A percentile compares a stretch with the other conserved stretches of the same genome.
Evolutionary conservation across 2,113 vertebrate species (phyloP).

Genomic region (Syrmaticus mikado): DNA sequence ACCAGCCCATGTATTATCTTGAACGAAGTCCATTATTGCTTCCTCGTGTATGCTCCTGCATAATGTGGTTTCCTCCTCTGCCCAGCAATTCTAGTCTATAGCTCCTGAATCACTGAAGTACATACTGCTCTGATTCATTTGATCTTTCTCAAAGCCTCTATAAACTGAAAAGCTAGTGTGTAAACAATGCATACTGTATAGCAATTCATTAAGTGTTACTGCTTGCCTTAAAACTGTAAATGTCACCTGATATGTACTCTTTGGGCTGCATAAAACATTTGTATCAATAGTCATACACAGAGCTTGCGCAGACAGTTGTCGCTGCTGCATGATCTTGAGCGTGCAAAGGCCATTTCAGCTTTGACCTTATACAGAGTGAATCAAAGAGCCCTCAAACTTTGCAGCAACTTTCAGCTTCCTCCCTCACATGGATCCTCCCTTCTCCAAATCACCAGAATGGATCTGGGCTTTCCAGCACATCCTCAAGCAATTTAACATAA

Average conservation of each 20-base stretch:
- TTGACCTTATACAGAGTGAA: neutral
- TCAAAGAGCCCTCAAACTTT: neutral
- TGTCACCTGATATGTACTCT: neutral
- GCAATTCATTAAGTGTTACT: neutral
- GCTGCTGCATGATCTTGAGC: neutral
- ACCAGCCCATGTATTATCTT: neutral
- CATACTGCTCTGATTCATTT: neutral
- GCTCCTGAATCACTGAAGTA: neutral
- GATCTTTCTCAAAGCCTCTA: neutral
- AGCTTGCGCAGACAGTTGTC: neutral
- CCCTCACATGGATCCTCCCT: accelerated
- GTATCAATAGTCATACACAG: neutral
- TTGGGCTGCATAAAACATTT: neutral
- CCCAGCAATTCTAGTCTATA: neutral
- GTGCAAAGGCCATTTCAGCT: neutral
- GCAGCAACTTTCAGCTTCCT: neutral
- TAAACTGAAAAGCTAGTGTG: neutral
- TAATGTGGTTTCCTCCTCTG: neutral
- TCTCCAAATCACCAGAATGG: neutral
- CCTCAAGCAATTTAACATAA: neutral
- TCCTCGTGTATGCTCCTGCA: neutral
- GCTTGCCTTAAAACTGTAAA: neutral
- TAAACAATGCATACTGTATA: neutral
- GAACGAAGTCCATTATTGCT: neutral
- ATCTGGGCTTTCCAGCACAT: neutral